These are phyloP conservation scores for Acanthopagrus latus DNA, from an alignment of 2,797 vertebrate species.

Conservation along the genomic window DNA sequence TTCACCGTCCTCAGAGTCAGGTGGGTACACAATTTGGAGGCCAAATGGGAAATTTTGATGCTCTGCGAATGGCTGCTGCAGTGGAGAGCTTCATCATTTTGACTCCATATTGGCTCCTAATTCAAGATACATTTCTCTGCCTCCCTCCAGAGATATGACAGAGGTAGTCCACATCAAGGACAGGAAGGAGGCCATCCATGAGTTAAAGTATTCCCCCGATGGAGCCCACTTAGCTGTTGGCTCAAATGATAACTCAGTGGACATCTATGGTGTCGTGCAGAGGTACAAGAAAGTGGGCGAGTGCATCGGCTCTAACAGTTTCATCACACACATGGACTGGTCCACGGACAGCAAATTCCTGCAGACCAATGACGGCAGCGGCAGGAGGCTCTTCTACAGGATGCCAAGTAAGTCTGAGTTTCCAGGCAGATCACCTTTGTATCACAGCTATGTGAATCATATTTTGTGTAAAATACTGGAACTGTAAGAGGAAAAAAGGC, in stretches of 20 bases:
- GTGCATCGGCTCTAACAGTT: constrained; percentile 92
- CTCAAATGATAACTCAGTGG: constrained; percentile 96
- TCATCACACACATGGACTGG: constrained; percentile 99
- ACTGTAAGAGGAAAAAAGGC: background rate
- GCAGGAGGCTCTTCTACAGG: constrained; percentile 94
- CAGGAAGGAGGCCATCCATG: constrained; percentile 98
- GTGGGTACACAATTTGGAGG: constrained; percentile 74
- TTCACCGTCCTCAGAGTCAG: constrained; percentile 98
- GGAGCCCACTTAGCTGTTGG: constrained; percentile 95
- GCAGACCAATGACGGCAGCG: constrained; percentile 96
- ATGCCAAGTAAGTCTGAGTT: constrained; percentile 92
- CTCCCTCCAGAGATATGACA: constrained; percentile 94
- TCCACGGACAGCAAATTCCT: constrained; percentile 95
- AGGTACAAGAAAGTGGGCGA: constrained; percentile 98
- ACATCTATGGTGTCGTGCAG: constrained; percentile 96
- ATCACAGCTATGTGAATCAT: background rate
- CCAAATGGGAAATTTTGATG: constrained; percentile 24
- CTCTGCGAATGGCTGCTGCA: constrained; percentile 4
- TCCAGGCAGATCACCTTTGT: background rate
- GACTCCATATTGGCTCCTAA: constrained; percentile 19
- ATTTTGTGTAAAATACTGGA: background rate
- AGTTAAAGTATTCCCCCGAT: constrained; percentile 98
- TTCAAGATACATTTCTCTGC: constrained; percentile 22
- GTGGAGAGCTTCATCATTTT: constrained; percentile 33
- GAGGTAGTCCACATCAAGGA: constrained; percentile 99